Evolutionary conservation across 2,888 invertebrate genomes (phyloP).

Genomic region (Clitarchus hookeri): DNA sequence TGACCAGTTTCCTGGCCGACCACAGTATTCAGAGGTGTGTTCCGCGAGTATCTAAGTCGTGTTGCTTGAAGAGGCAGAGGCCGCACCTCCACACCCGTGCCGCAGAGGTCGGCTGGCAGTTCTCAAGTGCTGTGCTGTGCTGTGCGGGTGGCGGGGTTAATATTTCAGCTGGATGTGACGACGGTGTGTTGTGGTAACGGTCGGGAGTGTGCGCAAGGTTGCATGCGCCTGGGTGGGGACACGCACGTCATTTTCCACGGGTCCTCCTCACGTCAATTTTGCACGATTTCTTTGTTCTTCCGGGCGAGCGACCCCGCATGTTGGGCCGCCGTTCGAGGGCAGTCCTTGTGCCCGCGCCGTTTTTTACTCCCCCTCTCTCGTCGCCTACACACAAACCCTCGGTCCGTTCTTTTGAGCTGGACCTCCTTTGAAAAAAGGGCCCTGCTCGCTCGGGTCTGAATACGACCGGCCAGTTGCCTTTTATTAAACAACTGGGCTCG

Average conservation of each 20-base stretch:
- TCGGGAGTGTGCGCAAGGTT: no score
- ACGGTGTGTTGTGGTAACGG: neutral
- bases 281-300: slow-evolving; percentile 2
- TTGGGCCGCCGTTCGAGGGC: neutral
- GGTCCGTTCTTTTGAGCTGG: neutral
- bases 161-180: neutral
- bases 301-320: neutral
- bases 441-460: neutral
- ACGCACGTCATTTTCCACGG: neutral
- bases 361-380: neutral
- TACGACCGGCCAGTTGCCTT: neutral
- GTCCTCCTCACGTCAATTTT: neutral
- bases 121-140: no score
- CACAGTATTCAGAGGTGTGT: no score
- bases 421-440: neutral
- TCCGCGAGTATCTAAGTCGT: no score
- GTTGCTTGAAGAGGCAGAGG: no score
- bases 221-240: neutral
- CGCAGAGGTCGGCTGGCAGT: no score
- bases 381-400: neutral
- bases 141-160: neutral
- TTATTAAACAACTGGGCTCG: neutral
- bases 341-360: neutral
- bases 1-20: no score
- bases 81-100: no score